phyloP scores from a whole-genome alignment of 2,797 vertebrate species.

The Australoheros facetus region DNA sequence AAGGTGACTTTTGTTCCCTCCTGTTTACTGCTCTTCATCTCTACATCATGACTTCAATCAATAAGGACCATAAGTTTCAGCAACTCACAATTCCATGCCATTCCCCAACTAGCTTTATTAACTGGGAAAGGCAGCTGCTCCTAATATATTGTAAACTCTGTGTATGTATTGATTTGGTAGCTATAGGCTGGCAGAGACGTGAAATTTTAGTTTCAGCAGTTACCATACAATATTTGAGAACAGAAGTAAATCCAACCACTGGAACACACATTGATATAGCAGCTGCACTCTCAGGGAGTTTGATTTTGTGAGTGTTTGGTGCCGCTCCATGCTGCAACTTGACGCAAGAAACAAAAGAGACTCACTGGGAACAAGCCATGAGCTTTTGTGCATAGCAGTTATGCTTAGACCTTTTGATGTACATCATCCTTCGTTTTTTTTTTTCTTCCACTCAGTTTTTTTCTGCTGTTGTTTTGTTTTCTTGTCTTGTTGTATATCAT shows the following conservation, averaged over 20 bases:
- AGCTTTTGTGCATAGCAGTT: conserved; percentile 11
- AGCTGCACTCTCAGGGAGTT: conserved; percentile 26
- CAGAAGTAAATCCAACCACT: conserved; percentile 25
- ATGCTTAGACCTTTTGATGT: neutral
- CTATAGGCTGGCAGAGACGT: conserved; percentile 21
- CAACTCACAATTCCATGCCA: conserved; percentile 1
- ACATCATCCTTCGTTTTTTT: neutral
- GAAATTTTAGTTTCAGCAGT: conserved; percentile 27
- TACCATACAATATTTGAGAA: conserved; percentile 14
- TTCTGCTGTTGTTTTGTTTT: neutral
- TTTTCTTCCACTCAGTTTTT: neutral
- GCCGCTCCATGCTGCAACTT: neutral
- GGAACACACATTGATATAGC: conserved; percentile 37
- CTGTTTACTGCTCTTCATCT: conserved; percentile 13
- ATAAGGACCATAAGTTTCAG: conserved; percentile 36
- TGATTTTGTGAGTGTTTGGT: conserved; percentile 21
- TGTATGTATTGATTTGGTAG: conserved; percentile 43
- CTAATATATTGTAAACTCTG: conserved; percentile 23
- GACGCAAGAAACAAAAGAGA: conserved; percentile 13
- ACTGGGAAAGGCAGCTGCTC: conserved; percentile 8
- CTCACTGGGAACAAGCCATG: neutral
- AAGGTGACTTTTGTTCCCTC: neutral
- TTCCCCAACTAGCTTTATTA: conserved; percentile 25
- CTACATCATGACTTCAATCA: conserved; percentile 40
- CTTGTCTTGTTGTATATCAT: conserved; percentile 1